Base-by-base conservation (phyloP, 2,797 vertebrate species). In the Micrastur ruficollis region DNA sequence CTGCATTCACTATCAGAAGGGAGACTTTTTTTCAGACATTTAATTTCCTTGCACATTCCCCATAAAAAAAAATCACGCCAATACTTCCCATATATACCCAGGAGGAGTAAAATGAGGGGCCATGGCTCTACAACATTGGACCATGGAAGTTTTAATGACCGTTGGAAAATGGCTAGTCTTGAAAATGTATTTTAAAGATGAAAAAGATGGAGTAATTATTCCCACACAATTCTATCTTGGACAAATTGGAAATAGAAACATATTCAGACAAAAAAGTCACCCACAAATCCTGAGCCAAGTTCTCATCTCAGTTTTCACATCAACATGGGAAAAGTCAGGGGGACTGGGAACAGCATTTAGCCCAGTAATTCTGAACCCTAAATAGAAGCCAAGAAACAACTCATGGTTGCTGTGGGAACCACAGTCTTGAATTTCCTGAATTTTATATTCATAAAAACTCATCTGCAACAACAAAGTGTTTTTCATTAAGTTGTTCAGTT, bases 251-350 rank as follows among this genome's bases (percentile, higher is more conserved):
- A 92, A 93, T 62, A 83, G 29, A 92, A 89, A 84, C 50, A 56
- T n/a, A 87, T 29, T 74, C 58, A 44, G 55, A 82, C 9, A 76
- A 87, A 84, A 74, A 83, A 62, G 52, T 72, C 86, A 89, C 65
- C 85, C 85, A 81, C 27, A 93, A 93, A 86, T 83, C 22, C 34
- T 40, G 36, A 95, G 79, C 68, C 76, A 94, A 95, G 75, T 81
- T 95, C 84, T 84, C 89, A 90, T 83, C 65, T 86, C 61, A 82
- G 42, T 52, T 88, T 92, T 90, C 68, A 66, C 8, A 92, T 79
- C 40, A 86, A 88, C 65, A 72, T 81, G 93, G 72, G 79, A 94
- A 94, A 96, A 91, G 81, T 74, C 86, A 94, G 47, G 47, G 63
- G 56, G 56, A 93, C 36, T 68, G 74, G 65, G 56, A 91, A 89